Percentiles rank a stretch among this genome's conserved stretches.
Conservation (phyloP, 2,888 invertebrate genomes). For the Pilophorus perplexus region DNA sequence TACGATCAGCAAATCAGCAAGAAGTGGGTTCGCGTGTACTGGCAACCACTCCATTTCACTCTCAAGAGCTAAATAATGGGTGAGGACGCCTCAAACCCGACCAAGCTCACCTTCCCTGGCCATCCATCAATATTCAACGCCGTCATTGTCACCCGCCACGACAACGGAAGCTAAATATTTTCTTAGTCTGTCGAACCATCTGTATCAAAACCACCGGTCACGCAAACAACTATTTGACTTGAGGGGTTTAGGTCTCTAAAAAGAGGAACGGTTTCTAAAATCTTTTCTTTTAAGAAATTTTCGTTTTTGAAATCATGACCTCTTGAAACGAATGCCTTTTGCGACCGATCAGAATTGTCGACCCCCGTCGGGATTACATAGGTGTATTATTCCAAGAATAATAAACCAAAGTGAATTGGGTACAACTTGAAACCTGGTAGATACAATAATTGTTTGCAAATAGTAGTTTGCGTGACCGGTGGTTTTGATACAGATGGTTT, state of each 20-base stretch:
- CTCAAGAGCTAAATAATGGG: slow-evolving; percentile 10
- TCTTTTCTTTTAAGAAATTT: too few species aligned
- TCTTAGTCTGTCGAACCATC: background rate
- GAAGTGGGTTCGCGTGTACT: slow-evolving; percentile 6
- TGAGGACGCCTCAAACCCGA: background rate
- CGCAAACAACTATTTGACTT: slow-evolving; percentile 9
- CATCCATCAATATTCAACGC: slow-evolving; percentile 17
- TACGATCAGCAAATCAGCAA: too few species aligned
- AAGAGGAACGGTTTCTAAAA: too few species aligned
- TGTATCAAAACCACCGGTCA: background rate
- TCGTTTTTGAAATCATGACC: too few species aligned
- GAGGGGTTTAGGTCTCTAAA: too few species aligned
- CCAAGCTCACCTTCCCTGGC: slow-evolving; percentile 13
- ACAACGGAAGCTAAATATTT: slow-evolving; percentile 12
- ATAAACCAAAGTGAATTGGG: too few species aligned
- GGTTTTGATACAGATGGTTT: slow-evolving; percentile 10
- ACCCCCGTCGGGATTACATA: too few species aligned
- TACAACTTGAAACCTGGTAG: too few species aligned
- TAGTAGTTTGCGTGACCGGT: background rate
- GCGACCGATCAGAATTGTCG: too few species aligned
- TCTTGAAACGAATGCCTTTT: too few species aligned
- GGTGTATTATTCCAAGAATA: too few species aligned
- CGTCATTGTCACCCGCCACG: slow-evolving; percentile 20
- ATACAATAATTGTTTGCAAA: too few species aligned
- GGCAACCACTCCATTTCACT: background rate